Conservation (phyloP, 1,140 invertebrate species). For the Brachystomella parvula region DNA sequence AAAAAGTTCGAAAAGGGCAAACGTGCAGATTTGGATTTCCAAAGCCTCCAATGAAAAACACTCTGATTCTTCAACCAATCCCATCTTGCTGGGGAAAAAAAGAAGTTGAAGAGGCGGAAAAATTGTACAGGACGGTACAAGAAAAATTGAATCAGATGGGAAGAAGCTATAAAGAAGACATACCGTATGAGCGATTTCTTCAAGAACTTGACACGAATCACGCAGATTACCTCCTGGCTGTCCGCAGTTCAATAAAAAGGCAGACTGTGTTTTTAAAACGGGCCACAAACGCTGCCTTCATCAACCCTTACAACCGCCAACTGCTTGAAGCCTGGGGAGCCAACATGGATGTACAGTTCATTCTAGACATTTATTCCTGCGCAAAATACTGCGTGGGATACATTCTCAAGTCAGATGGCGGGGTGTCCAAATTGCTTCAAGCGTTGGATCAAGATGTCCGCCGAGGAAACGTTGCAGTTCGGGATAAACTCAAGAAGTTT, state of each 20-base stretch:
- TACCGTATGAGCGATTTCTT: background rate
- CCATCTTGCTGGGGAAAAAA: background rate
- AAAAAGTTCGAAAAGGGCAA: background rate
- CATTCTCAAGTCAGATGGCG: background rate
- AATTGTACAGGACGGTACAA: background rate
- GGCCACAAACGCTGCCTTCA: background rate
- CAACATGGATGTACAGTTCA: constrained; percentile 1
- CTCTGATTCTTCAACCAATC: background rate
- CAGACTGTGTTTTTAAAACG: background rate
- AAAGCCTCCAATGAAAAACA: background rate
- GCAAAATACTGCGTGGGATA: background rate
- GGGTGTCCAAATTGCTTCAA: background rate
- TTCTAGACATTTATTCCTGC: background rate
- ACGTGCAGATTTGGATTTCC: background rate
- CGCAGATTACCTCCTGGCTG: background rate
- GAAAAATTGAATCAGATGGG: background rate
- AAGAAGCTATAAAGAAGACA: background rate
- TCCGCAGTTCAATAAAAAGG: background rate
- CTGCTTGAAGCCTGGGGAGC: background rate
- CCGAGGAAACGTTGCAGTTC: background rate
- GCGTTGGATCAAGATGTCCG: background rate
- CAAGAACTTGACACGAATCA: background rate
- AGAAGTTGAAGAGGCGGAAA: background rate
- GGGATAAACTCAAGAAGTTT: constrained; percentile 4
- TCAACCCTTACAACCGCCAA: constrained; percentile 5